These are phyloP conservation scores for Cichlasoma orientale DNA, from an alignment of 2,797 vertebrate genomes.

Conservation along the genomic window DNA sequence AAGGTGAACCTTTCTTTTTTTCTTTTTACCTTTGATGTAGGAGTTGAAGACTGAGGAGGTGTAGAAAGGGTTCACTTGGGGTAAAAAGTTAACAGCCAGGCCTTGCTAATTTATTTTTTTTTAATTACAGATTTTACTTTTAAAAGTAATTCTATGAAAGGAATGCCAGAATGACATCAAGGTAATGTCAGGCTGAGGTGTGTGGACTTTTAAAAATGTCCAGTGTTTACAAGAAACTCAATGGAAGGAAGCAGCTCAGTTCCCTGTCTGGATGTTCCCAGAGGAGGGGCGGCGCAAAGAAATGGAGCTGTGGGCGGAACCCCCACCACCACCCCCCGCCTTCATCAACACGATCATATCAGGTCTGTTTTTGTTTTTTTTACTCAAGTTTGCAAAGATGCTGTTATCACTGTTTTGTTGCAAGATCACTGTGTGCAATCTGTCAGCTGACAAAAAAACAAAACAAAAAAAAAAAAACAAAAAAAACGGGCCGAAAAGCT, in stretches of 20 bases:
- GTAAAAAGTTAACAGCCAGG: neutral
- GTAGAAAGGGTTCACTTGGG: neutral
- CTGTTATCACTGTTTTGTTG: neutral
- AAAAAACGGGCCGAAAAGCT: neutral
- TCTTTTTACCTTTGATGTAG: constrained; percentile 8
- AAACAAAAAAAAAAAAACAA: neutral
- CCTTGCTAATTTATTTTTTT: neutral
- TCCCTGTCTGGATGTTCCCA: constrained; percentile 46
- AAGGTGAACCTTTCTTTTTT: neutral
- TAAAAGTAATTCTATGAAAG: neutral
- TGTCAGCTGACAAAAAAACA: constrained; percentile 13
- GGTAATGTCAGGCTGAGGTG: neutral
- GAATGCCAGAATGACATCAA: neutral
- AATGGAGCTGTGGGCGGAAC: constrained; percentile 48
- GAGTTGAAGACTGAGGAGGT: neutral
- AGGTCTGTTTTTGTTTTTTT: neutral
- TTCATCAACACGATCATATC: constrained; percentile 15
- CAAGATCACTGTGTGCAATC: neutral
- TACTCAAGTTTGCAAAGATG: neutral
- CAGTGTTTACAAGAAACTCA: constrained; percentile 49
- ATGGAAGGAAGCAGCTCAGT: constrained; percentile 65
- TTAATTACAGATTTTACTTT: neutral
- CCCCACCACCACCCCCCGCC: neutral
- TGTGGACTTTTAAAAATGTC: constrained; percentile 41
- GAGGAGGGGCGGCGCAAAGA: constrained; percentile 58